Percentiles rank a stretch among this genome's conserved stretches.
Evolutionary conservation across 2,113 vertebrate species (phyloP).

Genomic region (Fregetta grallaria): DNA sequence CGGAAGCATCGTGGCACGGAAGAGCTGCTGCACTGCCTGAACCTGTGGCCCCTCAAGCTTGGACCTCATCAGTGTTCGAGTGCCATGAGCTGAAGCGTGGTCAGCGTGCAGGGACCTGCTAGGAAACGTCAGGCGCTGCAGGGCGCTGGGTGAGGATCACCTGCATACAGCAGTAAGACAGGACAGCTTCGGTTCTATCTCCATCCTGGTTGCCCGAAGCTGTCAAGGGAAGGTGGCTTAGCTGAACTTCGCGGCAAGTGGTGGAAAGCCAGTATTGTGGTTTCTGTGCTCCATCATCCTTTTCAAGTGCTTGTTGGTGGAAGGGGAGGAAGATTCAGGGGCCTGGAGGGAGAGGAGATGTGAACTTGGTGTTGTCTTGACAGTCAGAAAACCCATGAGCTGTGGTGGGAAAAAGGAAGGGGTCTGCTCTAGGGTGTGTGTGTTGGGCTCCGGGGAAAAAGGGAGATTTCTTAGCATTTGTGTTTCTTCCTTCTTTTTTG

Average conservation of each 20-base stretch:
- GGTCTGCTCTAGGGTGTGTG: not conserved
- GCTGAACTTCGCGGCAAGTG: not conserved
- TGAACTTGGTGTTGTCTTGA: not conserved
- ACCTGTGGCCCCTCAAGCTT: not conserved
- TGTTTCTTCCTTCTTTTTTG: not conserved
- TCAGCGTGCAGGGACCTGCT: not conserved
- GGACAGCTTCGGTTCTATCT: not conserved
- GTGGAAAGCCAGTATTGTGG: not conserved
- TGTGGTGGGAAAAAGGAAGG: not conserved
- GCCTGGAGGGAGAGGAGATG: not conserved
- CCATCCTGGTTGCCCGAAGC: not conserved
- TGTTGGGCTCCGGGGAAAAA: not conserved
- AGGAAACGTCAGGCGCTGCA: not conserved
- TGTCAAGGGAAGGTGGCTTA: not conserved
- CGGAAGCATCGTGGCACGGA: not conserved
- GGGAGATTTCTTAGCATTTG: not conserved
- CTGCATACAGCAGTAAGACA: not conserved
- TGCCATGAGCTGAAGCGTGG: fast-evolving
- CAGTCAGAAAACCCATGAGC: not conserved
- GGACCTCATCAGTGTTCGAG: not conserved
- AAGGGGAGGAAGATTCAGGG: not conserved
- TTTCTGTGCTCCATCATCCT: fast-evolving
- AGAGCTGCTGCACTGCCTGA: not conserved
- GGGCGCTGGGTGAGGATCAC: not conserved
- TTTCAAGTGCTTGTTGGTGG: not conserved